Percentiles rank a stretch among this genome's conserved stretches.
Conservation (phyloP, 2,113 vertebrate species). For the Nansenia antarctica region DNA sequence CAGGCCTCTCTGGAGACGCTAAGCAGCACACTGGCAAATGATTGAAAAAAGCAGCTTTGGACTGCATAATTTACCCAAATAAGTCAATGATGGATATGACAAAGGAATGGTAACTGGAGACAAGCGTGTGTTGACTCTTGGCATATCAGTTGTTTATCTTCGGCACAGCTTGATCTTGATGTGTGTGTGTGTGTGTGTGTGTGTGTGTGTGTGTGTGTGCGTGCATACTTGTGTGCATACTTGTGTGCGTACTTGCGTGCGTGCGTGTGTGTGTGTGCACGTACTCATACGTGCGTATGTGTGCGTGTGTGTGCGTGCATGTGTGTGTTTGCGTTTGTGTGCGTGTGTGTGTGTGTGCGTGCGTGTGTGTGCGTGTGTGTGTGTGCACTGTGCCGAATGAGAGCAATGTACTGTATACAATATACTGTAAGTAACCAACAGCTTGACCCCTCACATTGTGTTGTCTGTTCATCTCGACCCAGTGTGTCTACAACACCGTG, state of each 20-base stretch:
- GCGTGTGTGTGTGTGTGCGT: background rate
- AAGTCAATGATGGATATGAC: constrained; percentile 60
- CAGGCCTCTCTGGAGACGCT: constrained; percentile 45
- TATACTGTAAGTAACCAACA: background rate
- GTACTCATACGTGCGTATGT: background rate
- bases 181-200: background rate
- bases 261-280: constrained; percentile 1
- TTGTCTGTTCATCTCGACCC: background rate
- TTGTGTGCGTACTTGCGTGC: background rate
- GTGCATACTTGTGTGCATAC: background rate
- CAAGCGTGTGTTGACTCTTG: constrained; percentile 46
- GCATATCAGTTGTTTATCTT: constrained; percentile 45
- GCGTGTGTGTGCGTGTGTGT: background rate
- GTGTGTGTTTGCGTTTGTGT: constrained; percentile 24
- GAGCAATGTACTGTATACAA: background rate
- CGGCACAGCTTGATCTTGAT: constrained; percentile 1
- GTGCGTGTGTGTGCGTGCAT: constrained; percentile 3
- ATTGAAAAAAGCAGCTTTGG: constrained; percentile 51
- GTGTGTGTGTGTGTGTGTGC: background rate
- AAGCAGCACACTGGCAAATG: constrained; percentile 53
- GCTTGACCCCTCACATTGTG: background rate
- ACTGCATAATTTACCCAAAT: constrained; percentile 59
- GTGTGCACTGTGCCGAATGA: background rate
- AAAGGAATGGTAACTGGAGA: constrained; percentile 45
- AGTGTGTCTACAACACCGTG: background rate